A percentile compares a stretch with the other conserved stretches of the same genome.
phyloP scores from a whole-genome alignment of 2,888 invertebrate species.

The Spialia ferax region DNA sequence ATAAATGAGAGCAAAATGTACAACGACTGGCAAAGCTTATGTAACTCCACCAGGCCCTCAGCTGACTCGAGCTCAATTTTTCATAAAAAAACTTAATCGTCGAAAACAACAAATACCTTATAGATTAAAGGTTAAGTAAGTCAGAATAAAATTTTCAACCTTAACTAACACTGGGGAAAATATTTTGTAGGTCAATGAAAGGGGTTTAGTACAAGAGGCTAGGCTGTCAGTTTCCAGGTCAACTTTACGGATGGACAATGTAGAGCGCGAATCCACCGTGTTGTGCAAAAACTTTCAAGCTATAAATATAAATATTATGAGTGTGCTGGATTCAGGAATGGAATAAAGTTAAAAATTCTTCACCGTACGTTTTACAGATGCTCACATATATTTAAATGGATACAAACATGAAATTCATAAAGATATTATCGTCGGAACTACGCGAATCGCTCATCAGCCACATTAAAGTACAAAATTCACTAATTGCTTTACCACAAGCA shows the following conservation, averaged over 20 bases:
- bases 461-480: conserved; percentile 11
- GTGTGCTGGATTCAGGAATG: not conserved
- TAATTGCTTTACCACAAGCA: conserved; percentile 21
- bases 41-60: too few species aligned
- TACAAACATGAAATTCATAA: not conserved
- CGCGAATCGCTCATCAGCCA: conserved; percentile 24
- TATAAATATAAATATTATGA: not conserved
- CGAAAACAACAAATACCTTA: too few species aligned
- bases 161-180: not conserved
- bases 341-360: not conserved
- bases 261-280: conserved; percentile 12
- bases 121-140: too few species aligned
- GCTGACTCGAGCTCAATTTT: too few species aligned
- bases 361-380: not conserved
- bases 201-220: conserved; percentile 15
- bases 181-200: conserved; percentile 13
- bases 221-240: conserved; percentile 14
- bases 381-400: not conserved
- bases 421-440: not conserved
- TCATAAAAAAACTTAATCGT: too few species aligned
- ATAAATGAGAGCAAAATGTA: too few species aligned
- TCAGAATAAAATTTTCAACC: not conserved
- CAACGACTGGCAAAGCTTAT: too few species aligned
- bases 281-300: conserved; percentile 6
- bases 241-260: conserved; percentile 24